Percentiles rank a stretch among this genome's conserved stretches.
phyloP scores from a whole-genome alignment of 2,888 invertebrate genomes.

The Hypolimnas misippus region DNA sequence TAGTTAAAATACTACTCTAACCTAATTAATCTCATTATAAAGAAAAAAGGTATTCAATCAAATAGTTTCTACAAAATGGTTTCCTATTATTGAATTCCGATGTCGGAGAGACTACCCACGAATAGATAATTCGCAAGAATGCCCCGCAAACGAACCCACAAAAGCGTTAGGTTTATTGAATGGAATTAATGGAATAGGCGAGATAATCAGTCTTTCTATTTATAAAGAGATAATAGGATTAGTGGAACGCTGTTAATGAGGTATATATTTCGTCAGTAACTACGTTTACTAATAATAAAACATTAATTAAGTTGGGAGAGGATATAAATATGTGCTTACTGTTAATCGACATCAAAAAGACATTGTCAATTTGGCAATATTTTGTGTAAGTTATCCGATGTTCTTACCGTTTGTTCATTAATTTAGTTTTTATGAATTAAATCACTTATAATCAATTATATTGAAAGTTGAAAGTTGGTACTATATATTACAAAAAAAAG shows the following conservation, averaged over 20 bases:
- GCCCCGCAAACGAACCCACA: conserved; percentile 9
- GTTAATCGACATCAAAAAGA: too few species aligned
- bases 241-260: background rate
- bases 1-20: too few species aligned
- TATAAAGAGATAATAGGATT: background rate
- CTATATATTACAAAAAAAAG: too few species aligned
- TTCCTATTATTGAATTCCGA: conserved; percentile 5
- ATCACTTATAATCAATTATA: too few species aligned
- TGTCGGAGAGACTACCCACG: background rate
- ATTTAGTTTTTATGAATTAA: too few species aligned
- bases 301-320: too few species aligned
- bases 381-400: too few species aligned
- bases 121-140: conserved; percentile 5
- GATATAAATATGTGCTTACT: too few species aligned
- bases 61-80: background rate
- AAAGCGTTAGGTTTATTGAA: conserved; percentile 10
- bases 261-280: background rate
- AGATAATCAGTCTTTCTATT: conserved; percentile 1
- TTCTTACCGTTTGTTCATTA: too few species aligned
- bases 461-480: too few species aligned
- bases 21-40: background rate
- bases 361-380: too few species aligned
- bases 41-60: background rate
- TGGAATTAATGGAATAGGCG: background rate
- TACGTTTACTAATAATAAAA: too few species aligned